Percentiles rank a stretch among this genome's conserved stretches.
Conservation (phyloP, 2,888 invertebrate species). For the Eudasyphora cyanicolor region DNA sequence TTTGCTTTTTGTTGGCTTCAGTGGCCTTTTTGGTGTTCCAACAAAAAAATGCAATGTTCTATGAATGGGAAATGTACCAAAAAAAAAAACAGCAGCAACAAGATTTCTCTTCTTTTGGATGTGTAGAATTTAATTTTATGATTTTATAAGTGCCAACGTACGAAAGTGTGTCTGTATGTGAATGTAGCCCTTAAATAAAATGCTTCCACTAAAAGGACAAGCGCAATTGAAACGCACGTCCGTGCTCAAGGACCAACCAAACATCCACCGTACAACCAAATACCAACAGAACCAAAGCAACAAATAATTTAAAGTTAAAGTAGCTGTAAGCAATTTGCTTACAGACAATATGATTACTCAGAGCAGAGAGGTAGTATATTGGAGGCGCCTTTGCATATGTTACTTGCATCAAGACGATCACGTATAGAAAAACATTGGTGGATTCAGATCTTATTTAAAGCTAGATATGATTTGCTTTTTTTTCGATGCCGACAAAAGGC, state of each 20-base stretch:
- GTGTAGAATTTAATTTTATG: constrained; percentile 26
- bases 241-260: neutral
- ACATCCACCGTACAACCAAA: too few species aligned
- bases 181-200: neutral
- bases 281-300: constrained; percentile 6
- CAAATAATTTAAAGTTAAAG: constrained; percentile 40
- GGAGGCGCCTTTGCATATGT: too few species aligned
- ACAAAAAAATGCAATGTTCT: neutral
- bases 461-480: too few species aligned
- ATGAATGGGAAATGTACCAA: neutral
- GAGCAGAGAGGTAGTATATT: neutral
- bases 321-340: constrained; percentile 38
- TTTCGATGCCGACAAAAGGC: too few species aligned
- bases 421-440: too few species aligned
- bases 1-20: neutral
- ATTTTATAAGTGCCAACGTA: neutral
- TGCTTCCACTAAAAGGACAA: neutral
- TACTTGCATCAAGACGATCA: too few species aligned
- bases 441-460: too few species aligned
- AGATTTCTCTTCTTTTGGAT: constrained; percentile 10
- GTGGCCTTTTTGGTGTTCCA: constrained; percentile 2
- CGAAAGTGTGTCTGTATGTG: neutral
- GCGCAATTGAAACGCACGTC: neutral
- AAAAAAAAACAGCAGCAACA: neutral
- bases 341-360: constrained; percentile 13